A percentile compares a stretch with the other conserved stretches of the same genome.
Evolutionary conservation across 2,888 invertebrate species (phyloP).

Genomic region (Pyrocoelia pectoralis): DNA sequence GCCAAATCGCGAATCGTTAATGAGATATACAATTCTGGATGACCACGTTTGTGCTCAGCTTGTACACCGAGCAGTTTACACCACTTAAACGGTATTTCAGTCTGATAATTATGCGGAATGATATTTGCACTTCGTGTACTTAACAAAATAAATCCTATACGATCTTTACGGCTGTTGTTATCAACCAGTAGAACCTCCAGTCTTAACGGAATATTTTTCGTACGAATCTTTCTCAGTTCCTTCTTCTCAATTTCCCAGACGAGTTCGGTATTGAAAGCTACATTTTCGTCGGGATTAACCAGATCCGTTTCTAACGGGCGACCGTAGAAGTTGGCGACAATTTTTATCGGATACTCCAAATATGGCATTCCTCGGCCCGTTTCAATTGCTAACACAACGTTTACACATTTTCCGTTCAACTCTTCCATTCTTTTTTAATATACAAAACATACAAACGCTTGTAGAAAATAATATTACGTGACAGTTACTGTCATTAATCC

Average conservation of each 20-base stretch:
- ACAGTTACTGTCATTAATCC: constrained; percentile 24
- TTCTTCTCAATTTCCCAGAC: constrained; percentile 82
- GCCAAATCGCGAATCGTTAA: constrained; percentile 67
- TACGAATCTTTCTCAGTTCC: constrained; percentile 74
- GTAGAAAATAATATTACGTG: constrained; percentile 3
- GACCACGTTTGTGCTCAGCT: constrained; percentile 65
- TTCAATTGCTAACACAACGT: constrained; percentile 72
- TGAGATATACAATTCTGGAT: constrained; percentile 69
- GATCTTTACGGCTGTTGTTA: constrained; percentile 66
- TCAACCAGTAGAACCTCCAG: constrained; percentile 71
- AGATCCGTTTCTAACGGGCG: constrained; percentile 69
- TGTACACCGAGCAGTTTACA: constrained; percentile 68
- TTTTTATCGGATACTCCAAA: constrained; percentile 49
- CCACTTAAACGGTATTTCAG: constrained; percentile 67
- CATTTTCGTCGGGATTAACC: constrained; percentile 65
- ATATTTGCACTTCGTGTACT: constrained; percentile 76
- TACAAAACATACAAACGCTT: neutral
- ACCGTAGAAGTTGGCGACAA: constrained; percentile 55
- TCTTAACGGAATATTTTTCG: constrained; percentile 77
- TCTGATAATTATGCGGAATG: constrained; percentile 63
- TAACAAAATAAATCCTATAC: constrained; percentile 74
- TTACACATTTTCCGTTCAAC: constrained; percentile 68
- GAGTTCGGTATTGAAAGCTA: constrained; percentile 75
- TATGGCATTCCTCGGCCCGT: constrained; percentile 66
- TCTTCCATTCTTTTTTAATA: constrained; percentile 65